Evolutionary conservation across 2,888 invertebrate species (phyloP).

Genomic region (Spodoptera exigua): DNA sequence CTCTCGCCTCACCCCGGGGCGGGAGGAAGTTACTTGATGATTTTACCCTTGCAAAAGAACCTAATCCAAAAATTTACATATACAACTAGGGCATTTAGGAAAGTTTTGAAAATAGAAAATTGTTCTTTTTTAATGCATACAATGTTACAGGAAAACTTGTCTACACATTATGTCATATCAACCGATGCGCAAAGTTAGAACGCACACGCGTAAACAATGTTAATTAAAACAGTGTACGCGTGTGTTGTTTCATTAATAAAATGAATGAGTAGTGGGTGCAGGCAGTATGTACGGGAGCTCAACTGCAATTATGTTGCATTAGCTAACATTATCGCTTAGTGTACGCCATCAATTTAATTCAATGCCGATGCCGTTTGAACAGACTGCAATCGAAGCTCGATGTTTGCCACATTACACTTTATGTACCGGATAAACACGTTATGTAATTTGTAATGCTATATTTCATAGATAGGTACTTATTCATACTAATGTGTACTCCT

Average conservation of each 20-base stretch:
- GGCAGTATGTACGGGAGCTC: constrained; percentile 48
- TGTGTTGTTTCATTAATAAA: constrained; percentile 77
- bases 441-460: constrained; percentile 14
- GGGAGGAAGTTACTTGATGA: too few species aligned
- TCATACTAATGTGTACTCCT: too few species aligned
- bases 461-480: background rate
- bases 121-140: too few species aligned
- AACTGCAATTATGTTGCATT: constrained; percentile 75
- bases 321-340: constrained; percentile 73
- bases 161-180: too few species aligned
- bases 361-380: constrained; percentile 78
- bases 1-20: too few species aligned
- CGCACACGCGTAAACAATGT: constrained; percentile 19
- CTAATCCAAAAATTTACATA: too few species aligned
- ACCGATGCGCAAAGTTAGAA: constrained; percentile 12
- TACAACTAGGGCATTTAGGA: too few species aligned
- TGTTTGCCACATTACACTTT: constrained; percentile 38
- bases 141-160: constrained; percentile 12
- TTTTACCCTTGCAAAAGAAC: too few species aligned
- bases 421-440: constrained; percentile 37
- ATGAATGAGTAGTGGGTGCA: constrained; percentile 68
- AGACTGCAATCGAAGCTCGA: constrained; percentile 65
- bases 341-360: constrained; percentile 77
- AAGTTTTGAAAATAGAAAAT: too few species aligned
- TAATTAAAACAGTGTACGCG: constrained; percentile 24